A percentile compares a stretch with the other conserved stretches of the same genome.
These are phyloP conservation scores for Endomychus coccineus DNA, from an alignment of 2,888 invertebrate genomes.

Conservation along the genomic window DNA sequence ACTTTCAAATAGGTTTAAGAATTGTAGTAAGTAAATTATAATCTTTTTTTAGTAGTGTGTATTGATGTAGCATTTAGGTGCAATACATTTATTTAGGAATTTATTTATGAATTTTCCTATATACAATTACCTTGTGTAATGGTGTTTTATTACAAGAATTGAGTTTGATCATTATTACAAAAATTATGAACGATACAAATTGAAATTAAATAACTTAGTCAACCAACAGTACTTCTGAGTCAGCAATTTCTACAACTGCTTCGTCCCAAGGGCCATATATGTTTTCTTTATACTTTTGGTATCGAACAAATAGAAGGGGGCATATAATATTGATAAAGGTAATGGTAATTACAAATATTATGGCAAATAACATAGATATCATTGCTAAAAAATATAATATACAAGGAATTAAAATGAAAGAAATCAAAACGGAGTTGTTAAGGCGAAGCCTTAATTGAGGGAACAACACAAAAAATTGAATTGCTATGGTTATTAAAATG, in stretches of 20 bases:
- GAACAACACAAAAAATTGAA: conserved; percentile 81
- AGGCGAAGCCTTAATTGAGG: conserved; percentile 68
- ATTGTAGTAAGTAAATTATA: no score
- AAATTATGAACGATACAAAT: no score
- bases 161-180: no score
- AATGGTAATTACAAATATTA: conserved; percentile 54
- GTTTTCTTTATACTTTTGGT: conserved; percentile 78
- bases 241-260: conserved; percentile 54
- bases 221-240: no score
- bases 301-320: conserved; percentile 66
- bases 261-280: conserved; percentile 99
- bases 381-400: conserved; percentile 49
- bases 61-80: no score
- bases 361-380: conserved; percentile 52
- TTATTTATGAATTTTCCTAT: no score
- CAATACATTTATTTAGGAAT: no score
- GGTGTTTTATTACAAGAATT: no score
- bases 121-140: no score
- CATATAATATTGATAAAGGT: conserved; percentile 63
- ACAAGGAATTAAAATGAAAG: conserved; percentile 48
- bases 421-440: conserved; percentile 50
- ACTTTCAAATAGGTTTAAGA: no score
- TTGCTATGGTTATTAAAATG: conserved; percentile 80
- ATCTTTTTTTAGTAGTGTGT: no score
- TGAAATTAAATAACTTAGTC: no score